Conservation (phyloP, 35 echinoderm and acorn worm species). For the Ophiothrix spiculata region DNA sequence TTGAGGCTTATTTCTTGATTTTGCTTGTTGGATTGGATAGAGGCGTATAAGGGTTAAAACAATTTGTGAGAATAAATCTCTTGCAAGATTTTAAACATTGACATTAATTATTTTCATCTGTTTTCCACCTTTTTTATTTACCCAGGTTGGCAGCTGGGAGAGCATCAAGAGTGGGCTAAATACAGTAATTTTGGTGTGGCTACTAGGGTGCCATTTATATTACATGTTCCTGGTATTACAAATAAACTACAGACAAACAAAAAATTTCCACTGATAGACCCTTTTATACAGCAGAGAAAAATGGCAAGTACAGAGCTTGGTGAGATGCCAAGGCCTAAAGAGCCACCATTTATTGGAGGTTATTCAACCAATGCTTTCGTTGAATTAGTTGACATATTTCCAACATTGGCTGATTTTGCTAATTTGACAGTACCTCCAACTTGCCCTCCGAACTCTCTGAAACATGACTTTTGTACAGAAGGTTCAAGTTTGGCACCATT, state of each 20-base stretch:
- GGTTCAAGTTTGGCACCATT: conserved; percentile 73
- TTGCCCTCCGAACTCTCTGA: conserved; percentile 56
- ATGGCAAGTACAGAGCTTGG: not conserved
- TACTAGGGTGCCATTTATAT: conserved; percentile 69
- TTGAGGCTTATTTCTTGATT: no score
- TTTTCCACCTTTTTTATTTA: no score
- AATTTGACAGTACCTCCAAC: conserved; percentile 45
- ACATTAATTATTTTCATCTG: no score
- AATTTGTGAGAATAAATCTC: no score
- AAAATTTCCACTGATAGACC: conserved; percentile 59
- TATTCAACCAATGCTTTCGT: conserved; percentile 47
- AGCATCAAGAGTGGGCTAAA: conserved; percentile 85
- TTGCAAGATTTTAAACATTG: no score
- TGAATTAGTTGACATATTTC: conserved; percentile 83
- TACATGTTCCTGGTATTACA: conserved; percentile 87
- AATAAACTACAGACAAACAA: not conserved
- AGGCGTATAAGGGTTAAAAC: no score
- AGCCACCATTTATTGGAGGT: not conserved
- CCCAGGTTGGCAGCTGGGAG: conserved; percentile 96
- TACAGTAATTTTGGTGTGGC: conserved; percentile 76
- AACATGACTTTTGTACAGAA: conserved; percentile 66
- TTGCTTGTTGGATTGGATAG: no score
- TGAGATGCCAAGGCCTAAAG: not conserved
- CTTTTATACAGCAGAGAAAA: not conserved
- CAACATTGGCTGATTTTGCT: conserved; percentile 62